A percentile compares a stretch with the other conserved stretches of the same genome.
phyloP scores from a whole-genome alignment of 2,113 vertebrate species.

The Solea solea region DNA sequence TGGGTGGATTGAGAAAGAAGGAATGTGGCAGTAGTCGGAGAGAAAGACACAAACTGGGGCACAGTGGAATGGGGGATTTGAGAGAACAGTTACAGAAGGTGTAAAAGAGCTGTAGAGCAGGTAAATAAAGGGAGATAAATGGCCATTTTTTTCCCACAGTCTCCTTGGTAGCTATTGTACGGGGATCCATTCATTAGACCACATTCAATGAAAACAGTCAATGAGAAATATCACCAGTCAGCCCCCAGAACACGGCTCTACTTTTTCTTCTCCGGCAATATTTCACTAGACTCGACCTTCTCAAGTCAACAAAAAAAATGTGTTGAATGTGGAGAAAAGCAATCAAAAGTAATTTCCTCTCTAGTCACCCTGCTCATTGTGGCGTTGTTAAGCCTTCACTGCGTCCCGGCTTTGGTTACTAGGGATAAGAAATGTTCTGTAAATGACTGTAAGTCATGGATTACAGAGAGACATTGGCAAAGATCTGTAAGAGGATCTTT shows the following conservation, averaged over 20 bases:
- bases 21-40: conserved; percentile 32
- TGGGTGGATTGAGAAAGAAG: conserved; percentile 22
- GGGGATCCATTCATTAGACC: conserved; percentile 64
- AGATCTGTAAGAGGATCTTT: neutral
- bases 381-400: conserved; percentile 34
- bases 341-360: conserved; percentile 44
- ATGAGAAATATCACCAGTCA: conserved; percentile 73
- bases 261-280: conserved; percentile 43
- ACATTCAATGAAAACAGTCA: conserved; percentile 56
- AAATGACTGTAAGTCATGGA: conserved; percentile 19
- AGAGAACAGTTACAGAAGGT: conserved; percentile 31
- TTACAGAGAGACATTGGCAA: conserved; percentile 10
- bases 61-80: conserved; percentile 42
- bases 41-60: conserved; percentile 34
- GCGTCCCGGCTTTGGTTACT: conserved; percentile 30
- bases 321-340: conserved; percentile 64
- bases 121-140: conserved; percentile 68
- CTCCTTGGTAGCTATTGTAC: conserved; percentile 75
- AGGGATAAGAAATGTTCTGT: conserved; percentile 28
- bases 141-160: conserved; percentile 57
- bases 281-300: conserved; percentile 66
- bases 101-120: conserved; percentile 15
- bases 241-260: conserved; percentile 26
- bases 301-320: conserved; percentile 60
- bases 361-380: conserved; percentile 30